These are phyloP conservation scores for Ichneumoninae sp. DNA, from an alignment of 2,888 invertebrate species.

Conservation along the genomic window DNA sequence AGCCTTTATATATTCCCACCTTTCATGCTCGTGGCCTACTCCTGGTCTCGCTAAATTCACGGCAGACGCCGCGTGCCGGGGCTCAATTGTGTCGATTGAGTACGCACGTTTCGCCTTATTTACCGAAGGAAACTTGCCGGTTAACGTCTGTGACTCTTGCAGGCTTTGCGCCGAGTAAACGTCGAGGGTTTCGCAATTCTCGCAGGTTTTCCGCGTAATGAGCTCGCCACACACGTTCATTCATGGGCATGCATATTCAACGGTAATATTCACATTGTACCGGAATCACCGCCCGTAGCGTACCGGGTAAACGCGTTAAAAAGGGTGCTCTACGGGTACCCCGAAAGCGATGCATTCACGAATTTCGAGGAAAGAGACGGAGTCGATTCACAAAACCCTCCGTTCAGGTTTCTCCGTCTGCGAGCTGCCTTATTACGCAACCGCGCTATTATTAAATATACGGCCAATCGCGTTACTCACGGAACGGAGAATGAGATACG, in stretches of 20 bases:
- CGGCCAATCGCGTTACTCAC: conserved; percentile 48
- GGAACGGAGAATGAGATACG: conserved; percentile 32
- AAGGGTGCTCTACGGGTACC: background rate
- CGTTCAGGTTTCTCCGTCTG: conserved; percentile 46
- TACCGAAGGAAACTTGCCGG: conserved; percentile 58
- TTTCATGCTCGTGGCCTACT: background rate
- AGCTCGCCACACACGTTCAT: background rate
- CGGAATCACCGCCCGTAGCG: background rate
- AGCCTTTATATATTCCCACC: background rate
- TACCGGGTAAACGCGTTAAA: background rate
- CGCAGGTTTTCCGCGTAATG: conserved; percentile 9
- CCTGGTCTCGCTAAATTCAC: background rate
- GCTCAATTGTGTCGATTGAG: conserved; percentile 32
- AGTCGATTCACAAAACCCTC: conserved; percentile 35
- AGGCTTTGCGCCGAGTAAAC: background rate
- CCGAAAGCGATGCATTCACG: background rate
- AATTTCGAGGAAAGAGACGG: background rate
- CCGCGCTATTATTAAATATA: conserved; percentile 19
- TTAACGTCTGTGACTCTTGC: conserved; percentile 45
- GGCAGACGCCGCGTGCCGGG: background rate
- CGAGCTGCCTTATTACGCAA: conserved; percentile 36
- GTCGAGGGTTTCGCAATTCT: background rate
- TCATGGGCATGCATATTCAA: conserved; percentile 13
- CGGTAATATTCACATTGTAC: conserved; percentile 11
- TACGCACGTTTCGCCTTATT: conserved; percentile 66